A percentile compares a stretch with the other conserved stretches of the same genome.
Conservation (phyloP, 2,888 invertebrate species). For the Luperina nickerlii region DNA sequence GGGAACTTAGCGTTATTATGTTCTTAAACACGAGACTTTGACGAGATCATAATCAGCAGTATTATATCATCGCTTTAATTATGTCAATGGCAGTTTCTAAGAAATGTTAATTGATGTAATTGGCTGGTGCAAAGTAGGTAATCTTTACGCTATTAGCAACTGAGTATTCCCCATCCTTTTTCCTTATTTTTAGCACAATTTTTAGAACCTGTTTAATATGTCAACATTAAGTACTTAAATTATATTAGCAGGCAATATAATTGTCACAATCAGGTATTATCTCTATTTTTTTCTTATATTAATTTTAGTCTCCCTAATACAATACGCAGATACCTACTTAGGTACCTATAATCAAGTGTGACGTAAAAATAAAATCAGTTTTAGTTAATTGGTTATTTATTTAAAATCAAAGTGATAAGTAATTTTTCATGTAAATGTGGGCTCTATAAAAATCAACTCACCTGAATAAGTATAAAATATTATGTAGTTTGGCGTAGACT, state of each 20-base stretch:
- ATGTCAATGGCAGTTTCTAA: slow-evolving; percentile 61
- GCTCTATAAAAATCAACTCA: slow-evolving; percentile 51
- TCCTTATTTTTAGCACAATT: slow-evolving; percentile 18
- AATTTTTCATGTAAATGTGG: slow-evolving; percentile 60
- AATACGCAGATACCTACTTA: slow-evolving; percentile 35
- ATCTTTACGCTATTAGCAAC: slow-evolving; percentile 51
- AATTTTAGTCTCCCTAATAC: slow-evolving; percentile 24
- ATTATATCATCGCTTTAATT: slow-evolving; percentile 65
- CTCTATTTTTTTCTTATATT: slow-evolving; percentile 15
- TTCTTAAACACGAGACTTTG: slow-evolving; percentile 45
- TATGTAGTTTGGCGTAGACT: slow-evolving; percentile 4
- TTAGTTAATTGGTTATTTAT: slow-evolving; percentile 55
- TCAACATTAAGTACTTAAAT: slow-evolving; percentile 22
- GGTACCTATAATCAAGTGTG: slow-evolving; percentile 19
- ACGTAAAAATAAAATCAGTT: slow-evolving; percentile 45
- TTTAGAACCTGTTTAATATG: slow-evolving; percentile 8
- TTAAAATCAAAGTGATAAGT: slow-evolving; percentile 54
- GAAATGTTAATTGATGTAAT: slow-evolving; percentile 72
- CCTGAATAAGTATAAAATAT: slow-evolving; percentile 30
- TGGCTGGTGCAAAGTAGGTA: slow-evolving; percentile 65
- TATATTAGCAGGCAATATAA: slow-evolving; percentile 15
- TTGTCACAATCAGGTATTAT: slow-evolving; percentile 9
- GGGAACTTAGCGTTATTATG: slow-evolving; percentile 15
- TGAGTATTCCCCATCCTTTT: slow-evolving; percentile 2
- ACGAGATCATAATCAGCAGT: slow-evolving; percentile 51